phyloP scores from a whole-genome alignment of 2,888 invertebrate genomes.

The Drosophila engyochracea region DNA sequence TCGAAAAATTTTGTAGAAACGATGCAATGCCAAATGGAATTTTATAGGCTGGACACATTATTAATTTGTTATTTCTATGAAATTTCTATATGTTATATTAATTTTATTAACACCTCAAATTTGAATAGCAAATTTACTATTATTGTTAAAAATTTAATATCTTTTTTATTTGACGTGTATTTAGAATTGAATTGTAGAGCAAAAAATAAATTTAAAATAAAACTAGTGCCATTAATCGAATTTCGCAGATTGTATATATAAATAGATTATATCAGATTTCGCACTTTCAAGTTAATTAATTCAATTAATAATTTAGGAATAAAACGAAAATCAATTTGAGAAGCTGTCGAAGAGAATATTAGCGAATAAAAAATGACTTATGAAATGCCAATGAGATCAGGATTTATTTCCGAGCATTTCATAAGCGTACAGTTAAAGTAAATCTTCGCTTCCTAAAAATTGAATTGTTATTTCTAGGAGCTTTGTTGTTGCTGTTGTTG shows the following conservation, averaged over 20 bases:
- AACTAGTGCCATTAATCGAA: too few relatives aligned
- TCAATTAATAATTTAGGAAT: neutral
- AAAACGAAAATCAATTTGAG: neutral
- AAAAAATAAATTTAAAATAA: too few relatives aligned
- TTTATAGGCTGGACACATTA: too few relatives aligned
- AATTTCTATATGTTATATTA: too few relatives aligned
- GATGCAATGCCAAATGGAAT: too few relatives aligned
- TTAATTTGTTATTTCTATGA: too few relatives aligned
- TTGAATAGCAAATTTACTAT: too few relatives aligned
- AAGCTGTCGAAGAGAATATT: neutral
- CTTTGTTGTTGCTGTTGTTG: conserved; percentile 2
- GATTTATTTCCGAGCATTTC: neutral
- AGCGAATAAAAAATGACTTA: neutral
- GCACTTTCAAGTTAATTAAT: neutral
- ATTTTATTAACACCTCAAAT: too few relatives aligned
- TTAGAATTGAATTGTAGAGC: too few relatives aligned
- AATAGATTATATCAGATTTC: neutral
- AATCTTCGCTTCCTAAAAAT: neutral
- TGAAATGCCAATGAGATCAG: neutral
- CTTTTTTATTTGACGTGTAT: too few relatives aligned
- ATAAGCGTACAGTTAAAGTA: neutral
- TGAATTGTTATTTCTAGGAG: neutral
- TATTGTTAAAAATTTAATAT: too few relatives aligned
- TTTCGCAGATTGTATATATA: neutral
- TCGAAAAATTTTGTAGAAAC: too few relatives aligned